These are phyloP conservation scores for Lophotriccus pileatus DNA, from an alignment of 2,797 vertebrate genomes.

Conservation along the genomic window DNA sequence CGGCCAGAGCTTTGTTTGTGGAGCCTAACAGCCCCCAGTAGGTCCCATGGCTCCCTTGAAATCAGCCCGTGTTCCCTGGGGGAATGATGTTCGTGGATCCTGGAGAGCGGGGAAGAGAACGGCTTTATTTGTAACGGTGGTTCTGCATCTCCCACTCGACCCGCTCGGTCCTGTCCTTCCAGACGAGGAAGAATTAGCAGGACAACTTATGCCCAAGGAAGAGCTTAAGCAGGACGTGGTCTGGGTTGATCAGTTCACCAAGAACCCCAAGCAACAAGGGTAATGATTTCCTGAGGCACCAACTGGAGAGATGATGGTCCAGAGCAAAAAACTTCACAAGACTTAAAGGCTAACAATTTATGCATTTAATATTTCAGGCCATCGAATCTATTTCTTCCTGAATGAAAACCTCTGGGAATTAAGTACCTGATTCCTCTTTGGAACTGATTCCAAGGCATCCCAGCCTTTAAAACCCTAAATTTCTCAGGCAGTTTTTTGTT, in stretches of 20 bases:
- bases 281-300: neutral
- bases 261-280: neutral
- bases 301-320: neutral
- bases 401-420: neutral
- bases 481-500: neutral
- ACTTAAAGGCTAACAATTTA: neutral
- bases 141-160: neutral
- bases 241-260: neutral
- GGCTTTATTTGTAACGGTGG: neutral
- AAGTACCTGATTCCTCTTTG: neutral
- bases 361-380: neutral
- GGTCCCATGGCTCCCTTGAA: neutral
- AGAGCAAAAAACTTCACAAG: neutral
- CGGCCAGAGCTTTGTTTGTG: neutral
- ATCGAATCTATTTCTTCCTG: neutral
- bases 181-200: neutral
- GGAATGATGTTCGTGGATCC: neutral
- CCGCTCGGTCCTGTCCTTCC: neutral
- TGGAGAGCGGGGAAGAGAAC: fast-evolving
- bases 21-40: fast-evolving
- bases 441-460: neutral
- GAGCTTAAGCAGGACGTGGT: neutral
- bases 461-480: neutral
- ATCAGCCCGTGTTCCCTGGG: neutral
- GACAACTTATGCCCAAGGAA: neutral